These are phyloP conservation scores for Helicoverpa armigera DNA, from an alignment of 1,140 invertebrate genomes.

Conservation along the genomic window DNA sequence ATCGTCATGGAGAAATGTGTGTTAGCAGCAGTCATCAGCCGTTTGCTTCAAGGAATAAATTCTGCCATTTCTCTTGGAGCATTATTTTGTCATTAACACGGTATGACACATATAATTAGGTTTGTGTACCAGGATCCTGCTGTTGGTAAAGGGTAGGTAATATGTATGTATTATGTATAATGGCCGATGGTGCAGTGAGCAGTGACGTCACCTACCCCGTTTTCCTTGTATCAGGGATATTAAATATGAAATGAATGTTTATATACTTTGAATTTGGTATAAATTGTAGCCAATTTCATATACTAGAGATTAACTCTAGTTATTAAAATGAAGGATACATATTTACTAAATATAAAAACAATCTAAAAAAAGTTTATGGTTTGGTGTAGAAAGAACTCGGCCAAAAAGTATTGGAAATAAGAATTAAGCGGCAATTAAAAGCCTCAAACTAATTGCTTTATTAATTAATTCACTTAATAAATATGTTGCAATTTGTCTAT, in stretches of 20 bases:
- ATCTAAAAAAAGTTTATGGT: too few relatives aligned
- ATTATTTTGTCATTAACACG: too few relatives aligned
- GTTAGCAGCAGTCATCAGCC: too few relatives aligned
- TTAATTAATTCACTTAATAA: neutral
- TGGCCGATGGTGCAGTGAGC: neutral
- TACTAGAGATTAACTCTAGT: too few relatives aligned
- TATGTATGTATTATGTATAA: neutral
- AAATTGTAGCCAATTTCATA: too few relatives aligned
- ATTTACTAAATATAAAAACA: too few relatives aligned
- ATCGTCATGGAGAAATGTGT: too few relatives aligned
- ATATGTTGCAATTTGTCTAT: neutral
- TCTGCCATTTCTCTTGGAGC: too few relatives aligned
- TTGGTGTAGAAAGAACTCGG: too few relatives aligned
- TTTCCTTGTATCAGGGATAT: slow-evolving; percentile 17
- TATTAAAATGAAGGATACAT: too few relatives aligned
- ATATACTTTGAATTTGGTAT: neutral
- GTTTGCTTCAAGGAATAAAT: too few relatives aligned
- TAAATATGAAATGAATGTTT: neutral
- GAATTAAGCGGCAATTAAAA: neutral
- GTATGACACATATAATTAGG: neutral
- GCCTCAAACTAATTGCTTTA: neutral
- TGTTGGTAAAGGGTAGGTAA: neutral
- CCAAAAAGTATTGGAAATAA: neutral
- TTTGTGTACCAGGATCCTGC: neutral
- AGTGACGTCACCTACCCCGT: neutral